phyloP scores from a whole-genome alignment of 2,888 invertebrate species.

The Acanthosepion esculentum region DNA sequence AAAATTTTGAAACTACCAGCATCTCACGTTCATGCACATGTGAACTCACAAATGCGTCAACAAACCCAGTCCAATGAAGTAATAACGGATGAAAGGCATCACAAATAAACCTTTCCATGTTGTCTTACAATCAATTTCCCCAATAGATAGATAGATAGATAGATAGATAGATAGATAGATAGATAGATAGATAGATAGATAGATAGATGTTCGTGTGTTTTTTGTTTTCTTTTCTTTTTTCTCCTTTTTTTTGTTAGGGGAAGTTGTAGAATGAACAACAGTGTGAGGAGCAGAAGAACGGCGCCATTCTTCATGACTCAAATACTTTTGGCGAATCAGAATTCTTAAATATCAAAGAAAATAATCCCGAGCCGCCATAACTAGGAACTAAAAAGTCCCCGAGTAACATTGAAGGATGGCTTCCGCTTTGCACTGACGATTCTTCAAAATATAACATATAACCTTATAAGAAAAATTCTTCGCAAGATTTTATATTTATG shows the following conservation, averaged over 20 bases:
- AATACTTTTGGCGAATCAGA: neutral
- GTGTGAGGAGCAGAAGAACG: neutral
- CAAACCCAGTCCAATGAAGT: too few species aligned
- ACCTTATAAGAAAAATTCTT: neutral
- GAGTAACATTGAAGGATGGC: neutral
- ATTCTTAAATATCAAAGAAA: neutral
- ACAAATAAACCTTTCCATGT: too few species aligned
- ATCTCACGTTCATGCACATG: too few species aligned
- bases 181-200: too few species aligned
- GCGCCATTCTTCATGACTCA: conserved; percentile 4
- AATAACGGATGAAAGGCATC: too few species aligned
- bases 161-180: too few species aligned
- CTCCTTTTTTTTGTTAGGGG: neutral
- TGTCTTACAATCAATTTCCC: too few species aligned
- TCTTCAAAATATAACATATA: neutral
- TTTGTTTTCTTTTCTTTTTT: too few species aligned
- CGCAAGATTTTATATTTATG: neutral
- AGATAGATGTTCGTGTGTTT: too few species aligned
- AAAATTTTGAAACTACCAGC: too few species aligned
- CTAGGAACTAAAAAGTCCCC: conserved; percentile 16
- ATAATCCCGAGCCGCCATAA: neutral
- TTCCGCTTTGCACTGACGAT: conserved; percentile 16
- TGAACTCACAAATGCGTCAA: too few species aligned
- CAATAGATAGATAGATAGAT: too few species aligned
- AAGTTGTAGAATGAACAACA: neutral